Evolutionary conservation across 2,797 vertebrate species (phyloP).

Genomic region (Lithobates pipiens): DNA sequence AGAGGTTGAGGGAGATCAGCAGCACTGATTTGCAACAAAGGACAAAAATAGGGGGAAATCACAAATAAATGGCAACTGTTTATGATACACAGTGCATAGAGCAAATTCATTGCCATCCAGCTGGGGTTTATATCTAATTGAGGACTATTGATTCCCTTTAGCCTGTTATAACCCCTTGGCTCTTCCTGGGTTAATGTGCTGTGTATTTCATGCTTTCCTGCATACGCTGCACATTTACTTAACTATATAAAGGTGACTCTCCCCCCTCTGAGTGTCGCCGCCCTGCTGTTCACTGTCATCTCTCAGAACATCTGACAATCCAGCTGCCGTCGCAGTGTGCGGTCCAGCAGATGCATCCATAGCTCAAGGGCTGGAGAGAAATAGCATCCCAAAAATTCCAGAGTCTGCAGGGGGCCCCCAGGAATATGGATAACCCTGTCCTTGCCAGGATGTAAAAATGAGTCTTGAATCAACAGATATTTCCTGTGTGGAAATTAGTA

Average conservation of each 20-base stretch:
- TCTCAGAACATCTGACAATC: constrained; percentile 19
- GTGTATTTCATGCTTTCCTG: not conserved
- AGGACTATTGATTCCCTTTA: too few species aligned
- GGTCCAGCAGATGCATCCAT: not conserved
- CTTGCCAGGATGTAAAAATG: too few species aligned
- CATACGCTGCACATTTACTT: constrained; percentile 10
- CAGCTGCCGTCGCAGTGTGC: constrained; percentile 26
- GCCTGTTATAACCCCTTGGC: not conserved
- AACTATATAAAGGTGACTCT: not conserved
- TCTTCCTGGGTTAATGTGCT: not conserved
- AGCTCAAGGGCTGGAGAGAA: not conserved
- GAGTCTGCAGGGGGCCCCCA: not conserved
- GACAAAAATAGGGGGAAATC: too few species aligned
- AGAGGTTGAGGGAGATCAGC: too few species aligned
- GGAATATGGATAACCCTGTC: not conserved
- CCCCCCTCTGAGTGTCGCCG: constrained; percentile 16
- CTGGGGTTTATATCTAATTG: too few species aligned
- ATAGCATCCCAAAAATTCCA: constrained; percentile 8
- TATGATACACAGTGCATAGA: too few species aligned
- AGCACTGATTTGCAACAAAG: too few species aligned
- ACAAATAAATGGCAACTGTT: too few species aligned
- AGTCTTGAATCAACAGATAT: too few species aligned
- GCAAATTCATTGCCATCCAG: too few species aligned
- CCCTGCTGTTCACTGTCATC: constrained; percentile 33
- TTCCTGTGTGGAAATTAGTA: too few species aligned